phyloP scores from a whole-genome alignment of 2,888 invertebrate species.

The Tetragonula carbonaria region DNA sequence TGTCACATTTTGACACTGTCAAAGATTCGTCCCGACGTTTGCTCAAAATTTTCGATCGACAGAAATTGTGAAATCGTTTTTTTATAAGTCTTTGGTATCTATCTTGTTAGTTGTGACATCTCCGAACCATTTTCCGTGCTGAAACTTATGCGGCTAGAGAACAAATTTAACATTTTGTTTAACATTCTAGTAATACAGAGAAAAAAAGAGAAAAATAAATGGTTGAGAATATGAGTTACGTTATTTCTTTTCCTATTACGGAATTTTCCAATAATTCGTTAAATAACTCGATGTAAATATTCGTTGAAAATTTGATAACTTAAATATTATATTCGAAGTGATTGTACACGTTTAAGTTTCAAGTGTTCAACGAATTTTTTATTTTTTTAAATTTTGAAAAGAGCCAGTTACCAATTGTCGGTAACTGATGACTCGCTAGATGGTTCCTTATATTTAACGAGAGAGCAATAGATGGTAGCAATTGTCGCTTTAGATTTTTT shows the following conservation, averaged over 20 bases:
- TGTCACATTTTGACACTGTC: slow-evolving; percentile 6
- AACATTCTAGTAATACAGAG: slow-evolving; percentile 74
- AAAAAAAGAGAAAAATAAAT: slow-evolving; percentile 67
- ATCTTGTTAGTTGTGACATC: slow-evolving; percentile 55
- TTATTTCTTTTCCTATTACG: background rate
- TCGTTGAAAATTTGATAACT: background rate
- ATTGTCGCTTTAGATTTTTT: background rate
- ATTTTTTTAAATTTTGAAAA: background rate
- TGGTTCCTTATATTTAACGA: background rate
- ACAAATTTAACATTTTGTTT: slow-evolving; percentile 62
- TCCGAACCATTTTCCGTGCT: slow-evolving; percentile 47
- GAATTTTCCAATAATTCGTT: background rate
- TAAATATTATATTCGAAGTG: background rate
- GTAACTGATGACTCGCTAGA: background rate
- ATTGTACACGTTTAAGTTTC: background rate
- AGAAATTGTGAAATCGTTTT: slow-evolving; percentile 37
- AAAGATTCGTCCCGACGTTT: slow-evolving; percentile 39
- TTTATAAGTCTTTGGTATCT: slow-evolving; percentile 66
- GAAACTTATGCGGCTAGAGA: slow-evolving; percentile 51
- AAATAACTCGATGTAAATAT: too few species aligned
- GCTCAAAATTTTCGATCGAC: slow-evolving; percentile 41
- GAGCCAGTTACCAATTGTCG: background rate
- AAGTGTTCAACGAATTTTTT: background rate
- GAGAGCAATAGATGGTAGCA: background rate
- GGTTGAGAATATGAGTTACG: slow-evolving; percentile 57